Conservation (phyloP, 2,888 invertebrate genomes). For the Abscondita cerata region DNA sequence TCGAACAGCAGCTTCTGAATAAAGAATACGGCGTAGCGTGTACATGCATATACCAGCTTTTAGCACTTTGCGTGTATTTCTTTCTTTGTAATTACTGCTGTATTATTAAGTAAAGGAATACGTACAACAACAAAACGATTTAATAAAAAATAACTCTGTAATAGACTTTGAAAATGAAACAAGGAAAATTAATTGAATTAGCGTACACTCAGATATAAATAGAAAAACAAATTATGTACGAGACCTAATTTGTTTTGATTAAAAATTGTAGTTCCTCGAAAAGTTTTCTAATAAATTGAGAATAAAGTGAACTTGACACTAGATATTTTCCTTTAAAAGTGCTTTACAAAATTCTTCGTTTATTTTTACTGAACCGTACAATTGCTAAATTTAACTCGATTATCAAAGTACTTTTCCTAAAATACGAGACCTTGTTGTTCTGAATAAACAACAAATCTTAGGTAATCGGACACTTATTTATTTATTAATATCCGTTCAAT, state of each 20-base stretch:
- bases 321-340: not conserved
- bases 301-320: conserved; percentile 15
- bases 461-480: no score
- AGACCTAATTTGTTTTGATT: conserved; percentile 10
- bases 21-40: conserved; percentile 33
- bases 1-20: conserved; percentile 42
- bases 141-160: conserved; percentile 5
- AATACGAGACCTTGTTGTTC: no score
- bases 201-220: conserved; percentile 8
- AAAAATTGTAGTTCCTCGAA: conserved; percentile 3
- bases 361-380: no score
- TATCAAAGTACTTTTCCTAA: no score
- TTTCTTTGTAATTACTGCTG: no score
- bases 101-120: no score
- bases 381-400: no score
- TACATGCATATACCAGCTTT: conserved; percentile 2
- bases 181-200: conserved; percentile 1
- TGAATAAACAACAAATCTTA: no score
- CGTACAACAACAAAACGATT: no score
- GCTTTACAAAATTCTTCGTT: no score
- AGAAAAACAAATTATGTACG: conserved; percentile 11
- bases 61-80: not conserved
- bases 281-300: conserved; percentile 19
- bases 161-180: conserved; percentile 1
- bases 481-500: not conserved